Evolutionary conservation across 2,113 vertebrate species (phyloP).

Genomic region (Drymodes brunneopygia): DNA sequence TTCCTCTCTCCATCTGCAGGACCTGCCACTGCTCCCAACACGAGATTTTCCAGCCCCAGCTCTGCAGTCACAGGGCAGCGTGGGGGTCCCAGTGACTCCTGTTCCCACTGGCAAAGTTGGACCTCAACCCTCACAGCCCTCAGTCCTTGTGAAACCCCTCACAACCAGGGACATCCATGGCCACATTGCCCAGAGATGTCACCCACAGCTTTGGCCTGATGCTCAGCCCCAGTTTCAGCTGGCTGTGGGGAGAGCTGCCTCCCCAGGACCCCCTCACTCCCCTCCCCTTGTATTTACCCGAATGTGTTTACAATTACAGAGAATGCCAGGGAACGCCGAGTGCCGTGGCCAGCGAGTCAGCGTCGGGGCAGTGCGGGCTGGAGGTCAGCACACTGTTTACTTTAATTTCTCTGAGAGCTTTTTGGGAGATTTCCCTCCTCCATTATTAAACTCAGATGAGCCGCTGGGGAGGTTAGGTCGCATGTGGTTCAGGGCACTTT

Average conservation of each 20-base stretch:
- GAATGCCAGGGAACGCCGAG: neutral
- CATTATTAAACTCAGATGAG: slow-evolving; percentile 73
- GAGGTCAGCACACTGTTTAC: slow-evolving; percentile 66
- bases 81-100: neutral
- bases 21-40: fast-evolving
- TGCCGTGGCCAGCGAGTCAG: slow-evolving; percentile 32
- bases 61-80: fast-evolving
- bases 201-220: fast-evolving
- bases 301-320: slow-evolving; percentile 63
- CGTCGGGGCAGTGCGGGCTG: slow-evolving; percentile 20
- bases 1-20: neutral
- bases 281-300: neutral
- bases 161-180: fast-evolving
- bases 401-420: slow-evolving; percentile 73
- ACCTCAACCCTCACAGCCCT: fast-evolving
- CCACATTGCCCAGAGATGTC: fast-evolving
- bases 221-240: neutral
- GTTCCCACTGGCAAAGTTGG: fast-evolving
- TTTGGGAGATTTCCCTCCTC: slow-evolving; percentile 61
- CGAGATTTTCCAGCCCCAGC: neutral
- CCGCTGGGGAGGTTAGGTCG: slow-evolving; percentile 55
- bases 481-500: slow-evolving; percentile 57
- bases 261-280: fast-evolving
- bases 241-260: neutral
- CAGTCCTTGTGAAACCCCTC: neutral